Base-by-base conservation (phyloP, 2,797 vertebrate genomes). In the Babyrousa celebensis region DNA sequence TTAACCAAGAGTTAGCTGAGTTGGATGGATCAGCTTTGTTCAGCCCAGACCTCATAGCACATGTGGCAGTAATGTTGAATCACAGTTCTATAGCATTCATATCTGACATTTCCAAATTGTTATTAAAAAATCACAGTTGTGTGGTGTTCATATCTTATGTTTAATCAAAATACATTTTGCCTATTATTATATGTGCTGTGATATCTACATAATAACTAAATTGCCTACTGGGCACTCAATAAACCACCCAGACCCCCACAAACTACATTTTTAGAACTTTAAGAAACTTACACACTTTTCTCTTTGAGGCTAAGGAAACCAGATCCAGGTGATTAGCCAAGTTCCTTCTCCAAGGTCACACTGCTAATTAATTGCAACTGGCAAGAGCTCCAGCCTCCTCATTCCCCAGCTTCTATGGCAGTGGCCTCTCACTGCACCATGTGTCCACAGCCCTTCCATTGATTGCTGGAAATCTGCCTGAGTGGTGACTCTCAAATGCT, bases 251-350 rank as follows among this genome's bases (percentile, higher is more conserved):
- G 16, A 48, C 0, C 4, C 18, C 62, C 20, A 65, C 9, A 29
- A 62, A 72, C 60, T 48, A 63, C 29, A 82, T 43, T 56, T 43
- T 25, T 29, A 85, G 27, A 88, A 68, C 25, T 48, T 12, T 60
- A 62, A 80, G 12, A 4, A 84, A 97, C 12, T 63, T 63, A 15
- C 0, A 16, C n/a, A 2, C 6, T 74, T 95, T 95, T 75, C 12
- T 80, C 63, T 94, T 58, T 85, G 91, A 9, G 54, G 32, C 43
- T 71, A n/a, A 95, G 52, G 29, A 83, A 85, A 84, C 78, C 71
- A 89, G 48, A 92, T 80, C 54, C 48, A 75, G 75, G 83, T 32
- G 63, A 40, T 48, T 48, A 79, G 77, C 15, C 68, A 83, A 14
- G 5, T 71, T 32, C 62, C 71, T 90, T 89, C 65, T 27, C 14